Evolutionary conservation across 2,888 invertebrate genomes (phyloP).

Genomic region (Pseudococcus longispinus): DNA sequence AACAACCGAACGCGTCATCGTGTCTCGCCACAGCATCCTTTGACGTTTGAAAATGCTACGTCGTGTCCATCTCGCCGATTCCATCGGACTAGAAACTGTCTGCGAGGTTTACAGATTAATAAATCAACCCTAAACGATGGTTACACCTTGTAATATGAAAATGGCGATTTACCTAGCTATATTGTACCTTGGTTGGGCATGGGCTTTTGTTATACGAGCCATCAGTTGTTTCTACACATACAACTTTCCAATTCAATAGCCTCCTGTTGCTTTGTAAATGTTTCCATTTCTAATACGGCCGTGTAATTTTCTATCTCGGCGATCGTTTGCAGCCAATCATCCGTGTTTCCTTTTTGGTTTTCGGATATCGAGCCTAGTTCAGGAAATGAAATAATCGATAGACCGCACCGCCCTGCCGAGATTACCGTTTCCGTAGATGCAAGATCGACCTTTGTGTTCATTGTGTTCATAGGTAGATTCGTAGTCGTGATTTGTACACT

Average conservation of each 20-base stretch:
- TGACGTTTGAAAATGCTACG: not conserved
- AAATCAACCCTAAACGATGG: slow-evolving; percentile 18
- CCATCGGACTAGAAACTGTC: not conserved
- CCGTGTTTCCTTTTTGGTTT: slow-evolving; percentile 32
- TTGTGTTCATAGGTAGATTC: not conserved
- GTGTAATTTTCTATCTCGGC: not conserved
- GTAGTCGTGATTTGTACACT: slow-evolving; percentile 4
- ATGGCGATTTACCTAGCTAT: not conserved
- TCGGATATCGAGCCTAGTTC: not conserved
- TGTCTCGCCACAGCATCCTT: not conserved
- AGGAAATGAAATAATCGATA: slow-evolving; percentile 29
- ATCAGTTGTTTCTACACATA: slow-evolving; percentile 20
- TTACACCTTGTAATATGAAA: slow-evolving; percentile 17
- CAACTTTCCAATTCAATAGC: not conserved
- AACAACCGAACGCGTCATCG: not conserved
- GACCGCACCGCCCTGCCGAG: not conserved
- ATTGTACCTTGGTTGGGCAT: not conserved
- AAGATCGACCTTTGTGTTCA: not conserved
- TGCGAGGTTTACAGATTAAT: not conserved
- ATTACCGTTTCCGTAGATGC: not conserved
- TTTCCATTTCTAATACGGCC: slow-evolving; percentile 25
- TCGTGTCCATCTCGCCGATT: not conserved
- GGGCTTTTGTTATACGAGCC: not conserved
- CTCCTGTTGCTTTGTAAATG: slow-evolving; percentile 22
- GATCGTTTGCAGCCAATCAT: slow-evolving; percentile 29